Evolutionary conservation across 2,888 invertebrate genomes (phyloP), one percentile per base, ranked within the genome.

Genomic region (Synergus japonicus): DNA sequence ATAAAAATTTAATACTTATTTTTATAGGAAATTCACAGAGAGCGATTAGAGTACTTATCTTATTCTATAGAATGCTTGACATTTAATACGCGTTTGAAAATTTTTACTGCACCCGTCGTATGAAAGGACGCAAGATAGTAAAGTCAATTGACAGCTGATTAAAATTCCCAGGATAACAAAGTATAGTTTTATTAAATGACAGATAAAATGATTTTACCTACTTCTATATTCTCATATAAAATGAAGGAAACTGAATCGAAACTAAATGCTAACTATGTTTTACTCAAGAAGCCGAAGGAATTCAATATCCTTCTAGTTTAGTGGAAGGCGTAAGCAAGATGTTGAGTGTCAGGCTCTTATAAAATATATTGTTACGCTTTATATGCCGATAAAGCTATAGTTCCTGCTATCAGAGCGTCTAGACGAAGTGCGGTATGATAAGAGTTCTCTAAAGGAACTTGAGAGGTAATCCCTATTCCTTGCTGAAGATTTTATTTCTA

Each of bases 291-390:
- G 22, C 15, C 46, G 15, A 15, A 46, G 9, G 46, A 73, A 49
- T 22, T 49, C 37, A 22, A 49, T 13, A 54, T 15, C 37, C 54
- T n/a, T 66, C 18, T 41, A 37, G 37, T 73, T 73, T 73, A 54
- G 15, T 73, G 49, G 22, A 54, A 54, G 73, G 13, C 67, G 54
- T 58, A 58, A 18, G 54, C 54, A 58, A 58, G 9, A 58, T 58
- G 18, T 58, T 9, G 18, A 58, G 54, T 58, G 18, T 69, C 46
- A 46, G 37, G n/a, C 49, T 37, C 73, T 49, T 73, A 29, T 13
- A 67, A 54, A 73, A 73, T 73, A 73, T 54, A 49, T 73, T 73
- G 73, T 73, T 54, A 54, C 54, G 54, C 54, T 73, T 54, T 46
- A 37, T 46, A 37, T 54, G 8, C 41, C 73, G 54, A 73, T 73